These are phyloP conservation scores for Carabus problematicus DNA, from an alignment of 2,888 invertebrate species.

Conservation along the genomic window DNA sequence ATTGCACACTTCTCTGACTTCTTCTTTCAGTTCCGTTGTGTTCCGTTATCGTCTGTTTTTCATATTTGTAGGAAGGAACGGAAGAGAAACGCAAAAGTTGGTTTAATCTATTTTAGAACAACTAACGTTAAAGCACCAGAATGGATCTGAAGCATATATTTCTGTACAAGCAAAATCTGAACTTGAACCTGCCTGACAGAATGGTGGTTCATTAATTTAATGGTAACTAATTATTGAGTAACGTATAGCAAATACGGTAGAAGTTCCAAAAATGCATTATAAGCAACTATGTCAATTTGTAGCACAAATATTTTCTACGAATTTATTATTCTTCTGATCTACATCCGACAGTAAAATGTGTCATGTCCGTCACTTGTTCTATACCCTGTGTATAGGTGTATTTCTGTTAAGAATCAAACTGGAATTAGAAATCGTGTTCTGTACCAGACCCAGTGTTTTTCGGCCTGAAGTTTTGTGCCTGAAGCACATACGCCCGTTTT, in stretches of 20 bases:
- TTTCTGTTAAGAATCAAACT: too few species aligned
- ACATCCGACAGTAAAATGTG: too few species aligned
- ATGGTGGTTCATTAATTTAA: constrained; percentile 18
- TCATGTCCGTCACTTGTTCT: too few species aligned
- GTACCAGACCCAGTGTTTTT: not conserved
- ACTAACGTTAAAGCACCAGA: too few species aligned
- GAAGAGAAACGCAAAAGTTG: too few species aligned
- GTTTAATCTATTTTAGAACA: too few species aligned
- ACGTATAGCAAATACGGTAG: constrained; percentile 19
- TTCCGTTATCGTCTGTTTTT: not conserved
- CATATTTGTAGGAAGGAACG: too few species aligned
- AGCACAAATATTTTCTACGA: not conserved
- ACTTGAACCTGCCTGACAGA: constrained; percentile 31
- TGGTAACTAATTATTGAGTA: constrained; percentile 30
- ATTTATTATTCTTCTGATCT: constrained; percentile 11
- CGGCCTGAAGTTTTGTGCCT: not conserved
- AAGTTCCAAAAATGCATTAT: constrained; percentile 14
- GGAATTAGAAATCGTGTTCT: too few species aligned
- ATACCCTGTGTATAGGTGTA: too few species aligned
- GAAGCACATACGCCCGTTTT: constrained; percentile 11
- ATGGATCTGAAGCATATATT: not conserved
- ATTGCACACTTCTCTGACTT: too few species aligned
- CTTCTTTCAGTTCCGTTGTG: constrained; percentile 2
- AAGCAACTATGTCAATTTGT: constrained; percentile 6
- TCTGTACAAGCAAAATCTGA: constrained; percentile 18